Base-by-base conservation (phyloP, 2,797 vertebrate genomes). In the Sphaeramia orbicularis region DNA sequence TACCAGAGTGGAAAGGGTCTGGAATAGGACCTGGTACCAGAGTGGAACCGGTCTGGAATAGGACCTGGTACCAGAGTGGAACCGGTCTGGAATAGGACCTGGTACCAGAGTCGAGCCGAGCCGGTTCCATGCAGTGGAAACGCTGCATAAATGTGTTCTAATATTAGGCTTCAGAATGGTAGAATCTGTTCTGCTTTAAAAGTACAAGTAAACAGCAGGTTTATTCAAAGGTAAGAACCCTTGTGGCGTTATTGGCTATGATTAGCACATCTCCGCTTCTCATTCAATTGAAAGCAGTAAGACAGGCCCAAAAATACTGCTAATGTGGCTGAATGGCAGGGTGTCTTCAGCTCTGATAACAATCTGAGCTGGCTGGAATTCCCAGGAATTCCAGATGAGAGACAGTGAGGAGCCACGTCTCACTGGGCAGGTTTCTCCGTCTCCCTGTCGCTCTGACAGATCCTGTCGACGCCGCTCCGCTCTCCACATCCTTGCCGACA, bases 391-490 rank as follows among this genome's bases (percentile, higher is more conserved):
- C 78, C 78, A 69, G 56, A 63, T 40, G 60, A 75, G 88, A 92
- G 88, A 93, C 86, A 85, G 52, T 0, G 71, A 86, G 89, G 91
- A 92, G 92, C 89, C 91, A 68, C 12, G 64, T 85, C 78, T 87
- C 83, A 83, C 74, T 75, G 76, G 61, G 81, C 84, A 81, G 67
- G 77, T 81, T 85, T 79, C 78, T 69, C 64, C 27, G 64, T 55
- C 69, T 83, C 78, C 59, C 53, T 35, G 62, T 78, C 74, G 45
- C 5, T 61, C 71, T 90, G 88, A 91, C 84, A 89, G 77, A 55
- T 82, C 49, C 74, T 59, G 41, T 88, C 88, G 81, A 16, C 65
- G 12, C 65, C 30, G 48, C 63, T 35, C 60, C 19, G 45, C 62
- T 74, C 35, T 70, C 48, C 64, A 71, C 68, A 64, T 64, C 72